Evolutionary conservation across 2,888 invertebrate species (phyloP).

Genomic region (Platerodrilus igneus): DNA sequence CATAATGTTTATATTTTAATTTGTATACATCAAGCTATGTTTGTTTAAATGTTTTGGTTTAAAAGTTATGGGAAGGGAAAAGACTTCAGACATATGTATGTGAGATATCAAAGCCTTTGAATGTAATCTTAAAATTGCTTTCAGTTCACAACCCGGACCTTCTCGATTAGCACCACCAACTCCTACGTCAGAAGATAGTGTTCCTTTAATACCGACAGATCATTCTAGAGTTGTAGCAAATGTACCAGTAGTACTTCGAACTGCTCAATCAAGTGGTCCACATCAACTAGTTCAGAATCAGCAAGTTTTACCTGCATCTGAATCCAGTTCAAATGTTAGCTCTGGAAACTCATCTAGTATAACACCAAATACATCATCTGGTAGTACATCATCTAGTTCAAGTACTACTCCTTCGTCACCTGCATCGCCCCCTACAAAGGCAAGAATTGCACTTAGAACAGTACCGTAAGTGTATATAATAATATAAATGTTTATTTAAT

Average conservation of each 20-base stretch:
- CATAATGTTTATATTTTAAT: too few species aligned
- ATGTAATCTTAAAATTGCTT: constrained; percentile 3
- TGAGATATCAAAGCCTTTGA: too few species aligned
- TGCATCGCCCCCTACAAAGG: constrained; percentile 54
- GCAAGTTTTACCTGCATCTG: constrained; percentile 54
- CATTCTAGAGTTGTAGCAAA: constrained; percentile 48
- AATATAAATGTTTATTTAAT: not conserved
- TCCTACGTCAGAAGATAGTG: constrained; percentile 61
- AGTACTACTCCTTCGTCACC: constrained; percentile 73
- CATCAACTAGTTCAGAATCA: constrained; percentile 41
- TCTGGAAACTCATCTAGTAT: constrained; percentile 67
- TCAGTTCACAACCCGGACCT: constrained; percentile 57
- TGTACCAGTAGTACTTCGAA: constrained; percentile 38
- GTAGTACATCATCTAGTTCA: constrained; percentile 56
- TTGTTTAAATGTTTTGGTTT: too few species aligned
- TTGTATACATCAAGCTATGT: too few species aligned
- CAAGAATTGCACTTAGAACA: constrained; percentile 29
- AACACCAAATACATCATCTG: constrained; percentile 66
- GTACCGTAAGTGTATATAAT: constrained; percentile 30
- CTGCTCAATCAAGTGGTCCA: constrained; percentile 45
- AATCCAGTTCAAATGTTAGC: constrained; percentile 66
- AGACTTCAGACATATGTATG: too few species aligned
- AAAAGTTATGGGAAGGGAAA: too few species aligned
- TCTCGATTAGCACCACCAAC: constrained; percentile 68
- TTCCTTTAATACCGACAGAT: constrained; percentile 58